Evolutionary conservation across 2,888 invertebrate genomes (phyloP), one percentile per base, ranked within the genome.

Genomic region (Drosophila mayaguana): DNA sequence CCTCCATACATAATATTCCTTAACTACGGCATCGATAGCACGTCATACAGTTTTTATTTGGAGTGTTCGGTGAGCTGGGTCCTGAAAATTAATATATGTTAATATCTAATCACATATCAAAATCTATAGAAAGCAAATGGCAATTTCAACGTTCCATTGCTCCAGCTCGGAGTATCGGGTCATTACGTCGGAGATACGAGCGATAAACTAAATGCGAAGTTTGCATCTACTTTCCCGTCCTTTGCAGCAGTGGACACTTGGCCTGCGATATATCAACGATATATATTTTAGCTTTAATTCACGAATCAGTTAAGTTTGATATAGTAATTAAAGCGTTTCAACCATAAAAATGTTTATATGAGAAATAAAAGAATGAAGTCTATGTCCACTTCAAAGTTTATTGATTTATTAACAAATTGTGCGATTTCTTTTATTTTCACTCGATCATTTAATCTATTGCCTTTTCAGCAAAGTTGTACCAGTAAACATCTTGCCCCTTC

Each of bases 171-270:
- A 2, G 81, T 94, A n/a, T 89, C 92, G 2, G 94, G 93, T 5
- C 94, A 94, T 82, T 94, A 93, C 63, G 90, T 93, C 48, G 45
- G 28, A n/a, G 91, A 93, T 61, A 77, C 88, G 2, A 92, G 93
- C 59, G 93, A 94, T 25, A 87, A 89, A 3, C 91, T 93, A 38
- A 93, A 92, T 75, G 71, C 90, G 46, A 78, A 91, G n/a, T 93
- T 94, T 91, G 79, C 94, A 51, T 63, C 38, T 22, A 36, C 36
- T 25, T 63, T 53, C 80, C 94, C 94, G 2, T 82, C 92, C 18
- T 94, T 93, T 93, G 89, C 93, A 0, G 59, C 91, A 93, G 11
- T 92, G 92, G 73, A 60, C 9, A 92, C 94, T 50, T 94, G 94
- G 93, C 92, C 94, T 14, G 93, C 93, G 36, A 91, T 92, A 20